Evolutionary conservation across 2,888 invertebrate genomes (phyloP), one percentile per base, ranked within the genome.

Genomic region (Cheilosia vernalis): DNA sequence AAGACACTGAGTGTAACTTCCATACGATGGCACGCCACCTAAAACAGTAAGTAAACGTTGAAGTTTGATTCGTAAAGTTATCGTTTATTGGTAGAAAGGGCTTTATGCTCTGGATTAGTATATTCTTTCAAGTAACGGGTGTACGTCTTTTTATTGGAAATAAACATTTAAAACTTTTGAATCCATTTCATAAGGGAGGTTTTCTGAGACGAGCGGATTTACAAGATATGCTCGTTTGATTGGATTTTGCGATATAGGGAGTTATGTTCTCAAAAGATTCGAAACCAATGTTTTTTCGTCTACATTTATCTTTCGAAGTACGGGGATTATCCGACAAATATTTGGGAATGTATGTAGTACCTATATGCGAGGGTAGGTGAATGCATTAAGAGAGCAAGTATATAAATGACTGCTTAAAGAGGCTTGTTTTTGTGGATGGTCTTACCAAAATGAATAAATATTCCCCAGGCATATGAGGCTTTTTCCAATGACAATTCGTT

Each of bases 41-140:
- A 13, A 37, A 17, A 30, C 27, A n/a, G 15, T 15, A 61, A 44
- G 30, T 56, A 67, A 27, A 27, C 24, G 15, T 21, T 51, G 24
- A 64, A 64, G 37, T 64, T 64, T 24, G 51, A 64, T 64, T 64
- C 37, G 21, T 37, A 37, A 37, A 64, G 37, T 51, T 49, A 49
- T 24, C 37, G 21, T 64, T 64, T 64, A 51, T 51, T 64, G 15
- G 49, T 17, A 49, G 49, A 33, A 56, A 56, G 19, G 30, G 24
- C 6, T 4, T 24, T 30, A 13, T 30, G 15, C n/a, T 17, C 7
- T n/a, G 55, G 30, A 30, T 55, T 55, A 55, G n/a, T 30, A 17
- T 7, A 17, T n/a, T n/a, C 30, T 30, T 30, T 30, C 10, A 9
- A 55, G 9, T 37, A 10, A 13, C 9, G 4, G 10, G 7, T 33